Evolutionary conservation across 2,888 invertebrate species (phyloP).

Genomic region (Nudaria mundana): DNA sequence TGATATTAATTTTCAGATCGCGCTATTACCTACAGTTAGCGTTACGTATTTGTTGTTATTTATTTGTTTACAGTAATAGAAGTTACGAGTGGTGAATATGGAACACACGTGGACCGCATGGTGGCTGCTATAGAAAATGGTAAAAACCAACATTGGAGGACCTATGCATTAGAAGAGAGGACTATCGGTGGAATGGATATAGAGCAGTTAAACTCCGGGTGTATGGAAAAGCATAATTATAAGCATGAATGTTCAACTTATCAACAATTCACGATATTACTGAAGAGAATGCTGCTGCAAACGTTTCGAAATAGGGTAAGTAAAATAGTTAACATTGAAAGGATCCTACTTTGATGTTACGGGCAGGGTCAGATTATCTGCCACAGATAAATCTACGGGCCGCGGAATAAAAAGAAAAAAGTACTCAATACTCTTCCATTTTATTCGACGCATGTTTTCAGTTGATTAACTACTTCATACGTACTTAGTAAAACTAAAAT

Average conservation of each 20-base stretch:
- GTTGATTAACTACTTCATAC: too few relatives aligned
- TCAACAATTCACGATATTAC: slow-evolving; percentile 85
- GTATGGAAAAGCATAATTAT: slow-evolving; percentile 71
- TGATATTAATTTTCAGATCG: too few relatives aligned
- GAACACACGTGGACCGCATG: slow-evolving; percentile 85
- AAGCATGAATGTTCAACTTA: slow-evolving; percentile 81
- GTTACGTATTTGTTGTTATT: background rate
- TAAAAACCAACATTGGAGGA: slow-evolving; percentile 77
- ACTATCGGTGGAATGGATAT: slow-evolving; percentile 55
- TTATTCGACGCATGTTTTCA: too few relatives aligned
- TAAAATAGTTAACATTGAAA: too few relatives aligned
- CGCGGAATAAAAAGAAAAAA: too few relatives aligned
- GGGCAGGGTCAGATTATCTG: too few relatives aligned
- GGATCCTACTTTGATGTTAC: too few relatives aligned
- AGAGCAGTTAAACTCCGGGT: slow-evolving; percentile 66
- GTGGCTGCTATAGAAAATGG: slow-evolving; percentile 86
- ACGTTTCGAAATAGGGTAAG: slow-evolving; percentile 87
- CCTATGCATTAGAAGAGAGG: slow-evolving; percentile 42
- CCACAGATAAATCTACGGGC: too few relatives aligned
- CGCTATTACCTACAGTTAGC: too few relatives aligned
- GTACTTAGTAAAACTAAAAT: too few relatives aligned
- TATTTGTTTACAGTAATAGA: slow-evolving; percentile 84
- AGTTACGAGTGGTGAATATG: slow-evolving; percentile 90
- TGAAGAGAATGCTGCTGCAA: slow-evolving; percentile 87
- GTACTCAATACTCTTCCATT: too few relatives aligned